These are phyloP conservation scores for Nymphicus hollandicus DNA, from an alignment of 2,113 vertebrate species.

Conservation along the genomic window DNA sequence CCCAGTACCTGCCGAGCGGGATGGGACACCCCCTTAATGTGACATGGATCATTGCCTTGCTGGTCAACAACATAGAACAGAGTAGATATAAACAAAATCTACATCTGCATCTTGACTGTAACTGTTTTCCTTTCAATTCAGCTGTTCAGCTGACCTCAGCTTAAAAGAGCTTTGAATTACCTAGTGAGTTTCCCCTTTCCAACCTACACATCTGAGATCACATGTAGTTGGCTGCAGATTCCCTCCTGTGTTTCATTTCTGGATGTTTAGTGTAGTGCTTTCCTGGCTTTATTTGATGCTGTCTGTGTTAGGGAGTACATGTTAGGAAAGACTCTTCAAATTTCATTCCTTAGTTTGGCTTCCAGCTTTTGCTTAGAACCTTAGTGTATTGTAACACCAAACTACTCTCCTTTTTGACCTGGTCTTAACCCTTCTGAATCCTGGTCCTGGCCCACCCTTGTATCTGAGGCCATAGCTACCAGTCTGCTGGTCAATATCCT, in stretches of 20 bases:
- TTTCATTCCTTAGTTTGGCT: neutral
- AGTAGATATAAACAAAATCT: neutral
- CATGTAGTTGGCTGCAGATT: neutral
- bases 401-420: neutral
- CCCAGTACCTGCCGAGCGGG: neutral
- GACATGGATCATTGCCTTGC: neutral
- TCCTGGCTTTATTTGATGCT: neutral
- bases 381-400: neutral
- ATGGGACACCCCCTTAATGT: neutral
- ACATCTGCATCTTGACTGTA: neutral
- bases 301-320: neutral
- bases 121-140: neutral
- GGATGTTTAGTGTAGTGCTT: neutral
- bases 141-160: neutral
- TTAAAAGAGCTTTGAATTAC: neutral
- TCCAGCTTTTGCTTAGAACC: neutral
- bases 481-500: neutral
- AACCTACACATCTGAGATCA: neutral
- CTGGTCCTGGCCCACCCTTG: neutral
- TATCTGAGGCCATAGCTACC: neutral
- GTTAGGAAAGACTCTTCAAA: neutral
- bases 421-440: neutral
- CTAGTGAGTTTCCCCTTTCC: neutral
- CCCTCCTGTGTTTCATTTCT: neutral
- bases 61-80: neutral